Evolutionary conservation across 1,140 invertebrate species (phyloP), one percentile per base, ranked within the genome.

Genomic region (Anastrepha ludens): DNA sequence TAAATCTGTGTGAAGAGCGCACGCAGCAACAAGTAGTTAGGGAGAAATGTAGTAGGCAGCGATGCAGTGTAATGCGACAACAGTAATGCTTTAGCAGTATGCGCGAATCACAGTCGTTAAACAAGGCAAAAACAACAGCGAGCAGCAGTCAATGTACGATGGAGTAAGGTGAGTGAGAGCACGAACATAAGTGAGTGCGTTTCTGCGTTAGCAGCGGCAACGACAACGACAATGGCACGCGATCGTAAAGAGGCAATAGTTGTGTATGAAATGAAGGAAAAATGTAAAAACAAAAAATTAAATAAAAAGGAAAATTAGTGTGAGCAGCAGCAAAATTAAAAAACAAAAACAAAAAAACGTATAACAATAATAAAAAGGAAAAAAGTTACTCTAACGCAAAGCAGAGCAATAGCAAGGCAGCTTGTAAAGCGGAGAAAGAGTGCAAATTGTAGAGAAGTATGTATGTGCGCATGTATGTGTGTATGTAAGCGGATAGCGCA

Each of bases 351-450:
- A 29, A 55, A 29, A 55, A 55, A 81, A 55, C 29, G 8, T 1
- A n/a, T n/a, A n/a, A n/a, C n/a, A n/a, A n/a, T n/a, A 47, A 47
- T n/a, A 47, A 55, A 81, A 58, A 81, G n/a, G 20, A 78, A 50
- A 47, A 81, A 13, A n/a, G 20, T 4, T 17, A 41, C n/a, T 5
- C n/a, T 0, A 81, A 29, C 29, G 74, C 9, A 50, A 81, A 81
- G 74, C 74, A 9, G 74, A 55, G 74, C 47, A 47, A n/a, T 29
- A 17, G 41, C 4, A 20, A 20, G 47, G 15, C 20, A 2, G 7
- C n/a, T 50, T 29, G 17, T 81, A 29, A n/a, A 81, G 74, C 74
- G 17, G 47, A 81, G 9, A 29, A 81, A 29, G 6, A 81, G 74
- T 50, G 74, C 74, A 55, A 81, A 81, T 81, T 81, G 44, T 9